Percentiles rank a stretch among this genome's conserved stretches.
Conservation (phyloP, 2,888 invertebrate genomes). For the Apantesis nais region DNA sequence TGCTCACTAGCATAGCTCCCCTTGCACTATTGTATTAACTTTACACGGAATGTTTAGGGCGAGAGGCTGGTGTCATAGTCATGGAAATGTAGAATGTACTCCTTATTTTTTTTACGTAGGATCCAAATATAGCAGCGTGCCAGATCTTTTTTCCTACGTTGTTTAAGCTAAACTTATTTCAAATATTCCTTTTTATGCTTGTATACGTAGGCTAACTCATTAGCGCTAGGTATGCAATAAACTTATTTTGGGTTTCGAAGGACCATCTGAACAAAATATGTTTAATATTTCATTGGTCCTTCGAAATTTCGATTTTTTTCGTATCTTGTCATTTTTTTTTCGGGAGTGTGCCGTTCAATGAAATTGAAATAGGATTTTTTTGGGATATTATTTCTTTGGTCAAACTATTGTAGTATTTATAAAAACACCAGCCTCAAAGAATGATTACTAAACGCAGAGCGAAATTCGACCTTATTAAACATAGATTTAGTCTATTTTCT, state of each 20-base stretch:
- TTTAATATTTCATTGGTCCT: not conserved
- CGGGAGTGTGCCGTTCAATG: too few species aligned
- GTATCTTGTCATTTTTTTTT: not conserved
- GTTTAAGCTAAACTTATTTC: not conserved
- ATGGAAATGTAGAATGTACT: constrained; percentile 1
- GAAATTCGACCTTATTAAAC: constrained; percentile 56
- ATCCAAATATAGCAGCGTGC: not conserved
- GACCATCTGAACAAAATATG: not conserved
- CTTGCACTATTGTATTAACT: constrained; percentile 34
- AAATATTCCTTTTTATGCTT: not conserved
- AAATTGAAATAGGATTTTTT: too few species aligned
- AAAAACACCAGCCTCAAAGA: constrained; percentile 36
- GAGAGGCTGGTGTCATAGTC: constrained; percentile 36
- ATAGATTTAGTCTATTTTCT: constrained; percentile 50
- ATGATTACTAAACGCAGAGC: constrained; percentile 39
- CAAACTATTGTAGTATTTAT: not conserved
- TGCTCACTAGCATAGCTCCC: constrained; percentile 40
- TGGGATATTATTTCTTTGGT: not conserved
- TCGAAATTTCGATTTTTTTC: not conserved
- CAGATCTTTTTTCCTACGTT: not conserved
- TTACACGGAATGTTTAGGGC: constrained; percentile 27
- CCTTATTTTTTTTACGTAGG: not conserved
- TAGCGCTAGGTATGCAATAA: not conserved
- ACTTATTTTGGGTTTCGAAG: not conserved
- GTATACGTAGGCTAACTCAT: not conserved